These are phyloP conservation scores for Etia nguti DNA, from an alignment of 2,113 vertebrate genomes.

Conservation along the genomic window DNA sequence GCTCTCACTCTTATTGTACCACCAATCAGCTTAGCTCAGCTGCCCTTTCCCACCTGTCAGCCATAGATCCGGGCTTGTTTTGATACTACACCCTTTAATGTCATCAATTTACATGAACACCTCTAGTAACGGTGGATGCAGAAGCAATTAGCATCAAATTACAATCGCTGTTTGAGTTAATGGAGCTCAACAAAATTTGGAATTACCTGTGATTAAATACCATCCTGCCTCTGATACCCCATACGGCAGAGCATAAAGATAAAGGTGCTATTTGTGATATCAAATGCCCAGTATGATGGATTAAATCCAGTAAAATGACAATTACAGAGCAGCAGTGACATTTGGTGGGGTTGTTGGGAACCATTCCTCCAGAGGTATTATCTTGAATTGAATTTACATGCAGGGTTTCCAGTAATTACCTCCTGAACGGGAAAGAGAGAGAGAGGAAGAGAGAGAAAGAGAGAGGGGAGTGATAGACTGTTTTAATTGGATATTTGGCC, in stretches of 20 bases:
- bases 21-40: conserved; percentile 65
- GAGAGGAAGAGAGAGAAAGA: not conserved
- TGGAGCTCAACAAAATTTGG: conserved; percentile 8
- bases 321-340: conserved; percentile 27
- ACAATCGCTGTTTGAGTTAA: conserved; percentile 21
- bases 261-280: conserved; percentile 23
- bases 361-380: conserved; percentile 47
- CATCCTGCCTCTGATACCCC: not conserved
- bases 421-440: conserved; percentile 9
- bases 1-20: conserved; percentile 63
- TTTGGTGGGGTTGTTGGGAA: conserved; percentile 52
- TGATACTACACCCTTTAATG: conserved; percentile 39
- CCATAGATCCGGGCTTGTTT: conserved; percentile 37
- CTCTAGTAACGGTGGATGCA: conserved; percentile 9
- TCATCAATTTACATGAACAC: conserved; percentile 8
- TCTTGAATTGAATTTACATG: conserved; percentile 65
- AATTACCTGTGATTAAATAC: conserved; percentile 33
- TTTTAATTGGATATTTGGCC: conserved; percentile 76
- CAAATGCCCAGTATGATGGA: not conserved
- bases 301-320: conserved; percentile 21
- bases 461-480: conserved; percentile 30
- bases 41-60: conserved; percentile 70
- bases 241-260: not conserved
- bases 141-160: conserved; percentile 38
- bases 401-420: conserved; percentile 66